Evolutionary conservation across 2,888 invertebrate species (phyloP), one percentile per base, ranked within the genome.

Genomic region (Lasioglossum marginatum): DNA sequence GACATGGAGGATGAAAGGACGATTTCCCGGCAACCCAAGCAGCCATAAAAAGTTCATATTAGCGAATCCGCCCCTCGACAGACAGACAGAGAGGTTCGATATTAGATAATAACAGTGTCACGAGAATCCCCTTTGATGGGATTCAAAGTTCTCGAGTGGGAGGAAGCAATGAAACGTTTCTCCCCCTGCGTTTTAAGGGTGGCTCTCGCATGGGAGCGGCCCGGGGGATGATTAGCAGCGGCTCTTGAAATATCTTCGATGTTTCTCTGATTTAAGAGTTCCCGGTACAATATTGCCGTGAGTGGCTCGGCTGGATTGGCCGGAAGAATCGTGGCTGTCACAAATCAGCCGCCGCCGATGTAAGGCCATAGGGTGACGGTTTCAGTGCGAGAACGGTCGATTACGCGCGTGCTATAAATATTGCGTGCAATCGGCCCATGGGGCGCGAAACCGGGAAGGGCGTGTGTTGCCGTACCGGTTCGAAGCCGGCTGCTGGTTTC

Each of bases 341-440:
- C 91, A 91, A 91, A 91, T 91, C 91, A 91, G 81, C 79, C 77
- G 82, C 43, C 83, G 80, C 87, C 89, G 86, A 91, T 91, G 90
- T 89, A 88, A 88, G 91, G 82, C 86, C 82, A 68, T 71, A 72
- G 71, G 52, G 76, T 63, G 76, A 73, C 78, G 82, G 88, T 87
- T 86, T 83, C 57, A 74, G 79, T 83, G 82, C 75, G 87, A 84
- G 89, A 91, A 90, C 89, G 91, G 78, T 90, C 90, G 91, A 91
- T 91, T 91, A 91, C 91, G 89, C 89, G 88, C 85, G 77, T 72
- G 90, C 90, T 87, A 91, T 91, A 91, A 91, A 91, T 91, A 91
- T 91, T 89, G 88, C 91, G 91, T 88, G 91, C 91, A 90, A 91
- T 91, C 88, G 88, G 85, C 79, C 85, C 76, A 70, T 79, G 88